Conservation (phyloP, 2,888 invertebrate species). For the Tipula lateralis region DNA sequence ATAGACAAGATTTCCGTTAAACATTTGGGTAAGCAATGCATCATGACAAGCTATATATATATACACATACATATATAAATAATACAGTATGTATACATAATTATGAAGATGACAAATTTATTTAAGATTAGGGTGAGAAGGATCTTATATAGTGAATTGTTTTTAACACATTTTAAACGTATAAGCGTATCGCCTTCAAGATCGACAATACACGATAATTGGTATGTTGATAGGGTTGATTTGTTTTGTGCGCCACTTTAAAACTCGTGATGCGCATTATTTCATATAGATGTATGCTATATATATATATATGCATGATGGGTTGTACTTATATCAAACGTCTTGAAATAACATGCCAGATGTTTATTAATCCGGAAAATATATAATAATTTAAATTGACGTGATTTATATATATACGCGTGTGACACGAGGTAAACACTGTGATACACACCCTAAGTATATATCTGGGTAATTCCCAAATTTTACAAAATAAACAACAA, state of each 20-base stretch:
- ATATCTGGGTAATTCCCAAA: background rate
- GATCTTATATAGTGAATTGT: background rate
- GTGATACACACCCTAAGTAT: background rate
- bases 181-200: too few species aligned
- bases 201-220: background rate
- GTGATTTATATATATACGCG: too few species aligned
- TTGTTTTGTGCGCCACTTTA: background rate
- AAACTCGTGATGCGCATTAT: background rate
- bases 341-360: background rate
- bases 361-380: background rate
- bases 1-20: constrained; percentile 19
- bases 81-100: background rate
- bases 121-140: background rate
- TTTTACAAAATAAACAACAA: background rate
- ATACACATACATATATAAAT: too few species aligned
- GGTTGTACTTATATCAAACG: too few species aligned
- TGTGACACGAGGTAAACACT: background rate
- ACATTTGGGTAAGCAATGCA: background rate
- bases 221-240: constrained; percentile 19
- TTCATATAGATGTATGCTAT: background rate
- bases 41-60: background rate
- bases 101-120: background rate
- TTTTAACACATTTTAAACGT: background rate
- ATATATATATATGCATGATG: background rate
- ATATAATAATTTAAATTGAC: too few species aligned